Evolutionary conservation across 2,797 vertebrate species (phyloP), one percentile per base, ranked within the genome.

Genomic region (Adelosebastes latens): DNA sequence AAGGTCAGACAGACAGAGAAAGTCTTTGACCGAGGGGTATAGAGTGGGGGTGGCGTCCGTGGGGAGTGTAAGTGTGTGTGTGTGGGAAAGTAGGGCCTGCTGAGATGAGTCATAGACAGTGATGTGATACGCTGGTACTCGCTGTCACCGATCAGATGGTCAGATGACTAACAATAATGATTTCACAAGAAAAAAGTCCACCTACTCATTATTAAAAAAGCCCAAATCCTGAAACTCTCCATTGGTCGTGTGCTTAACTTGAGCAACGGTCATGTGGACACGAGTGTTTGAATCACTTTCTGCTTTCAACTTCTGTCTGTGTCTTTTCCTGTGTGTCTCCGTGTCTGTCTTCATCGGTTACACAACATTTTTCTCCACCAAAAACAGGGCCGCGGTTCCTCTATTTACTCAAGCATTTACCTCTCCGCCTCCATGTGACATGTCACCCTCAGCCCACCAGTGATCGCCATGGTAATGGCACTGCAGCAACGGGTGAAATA

Each of bases 91-190:
- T n/a, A 55, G 69, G 46, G 64, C 77, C 60, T 42, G 67, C 77
- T 75, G 77, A 71, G 75, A 88, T 87, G 87, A 91, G 81, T 90
- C 88, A 90, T 22, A 81, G 56, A 76, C 56, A 39, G 72, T 88
- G 84, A 89, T 89, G 84, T 88, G 86, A 89, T 85, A 77, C 59
- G 67, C 73, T 88, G 87, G 86, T 87, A 87, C 89, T 75, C 72
- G 34, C 76, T 79, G 82, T 79, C 81, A 85, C 79, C 66, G 82
- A 67, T 84, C 81, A 79, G 61, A 82, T 65, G 84, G 64, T 81
- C 80, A 79, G 77, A 89, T 88, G 81, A 91, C 86, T 65, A 76
- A 70, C 46, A 77, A 52, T 18, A 69, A 68, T 49, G 10, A 52
- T 42, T 56, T 36, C 11, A 72, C 56, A 20, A 29, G 22, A 36